Conservation (phyloP, 2,113 vertebrate species). For the Petrocephalus zakoni region DNA sequence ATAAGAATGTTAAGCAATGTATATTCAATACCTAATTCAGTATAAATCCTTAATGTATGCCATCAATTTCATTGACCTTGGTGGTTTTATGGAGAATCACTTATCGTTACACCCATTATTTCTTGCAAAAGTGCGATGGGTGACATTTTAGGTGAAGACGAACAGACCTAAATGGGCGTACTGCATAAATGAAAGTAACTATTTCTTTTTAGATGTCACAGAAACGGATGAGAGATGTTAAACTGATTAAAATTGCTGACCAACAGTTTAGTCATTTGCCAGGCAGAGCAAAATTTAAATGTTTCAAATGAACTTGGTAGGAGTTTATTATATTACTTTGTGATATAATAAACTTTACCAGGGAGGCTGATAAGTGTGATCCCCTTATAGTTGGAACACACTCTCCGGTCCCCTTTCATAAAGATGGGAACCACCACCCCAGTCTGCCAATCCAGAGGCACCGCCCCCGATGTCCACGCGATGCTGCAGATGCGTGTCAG, state of each 20-base stretch:
- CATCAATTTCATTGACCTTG: neutral
- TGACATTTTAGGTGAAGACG: neutral
- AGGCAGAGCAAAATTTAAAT: too few species aligned
- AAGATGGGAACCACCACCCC: too few species aligned
- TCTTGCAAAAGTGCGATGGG: neutral
- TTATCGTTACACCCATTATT: neutral
- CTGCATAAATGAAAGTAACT: neutral
- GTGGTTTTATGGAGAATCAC: neutral
- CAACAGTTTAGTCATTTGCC: neutral
- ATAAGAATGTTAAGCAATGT: neutral
- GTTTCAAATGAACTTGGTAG: too few species aligned
- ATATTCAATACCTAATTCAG: neutral
- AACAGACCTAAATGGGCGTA: neutral
- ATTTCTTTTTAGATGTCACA: neutral
- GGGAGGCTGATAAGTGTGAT: too few species aligned
- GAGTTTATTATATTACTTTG: too few species aligned
- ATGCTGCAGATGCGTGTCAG: too few species aligned
- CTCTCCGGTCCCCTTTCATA: too few species aligned
- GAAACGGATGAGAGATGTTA: neutral
- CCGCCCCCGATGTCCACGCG: too few species aligned
- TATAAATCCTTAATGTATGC: neutral
- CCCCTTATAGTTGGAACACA: too few species aligned
- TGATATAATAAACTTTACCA: too few species aligned
- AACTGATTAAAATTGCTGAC: neutral
- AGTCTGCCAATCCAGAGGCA: too few species aligned